phyloP scores from a whole-genome alignment of 2,113 vertebrate genomes.

The Nettapus auritus region DNA sequence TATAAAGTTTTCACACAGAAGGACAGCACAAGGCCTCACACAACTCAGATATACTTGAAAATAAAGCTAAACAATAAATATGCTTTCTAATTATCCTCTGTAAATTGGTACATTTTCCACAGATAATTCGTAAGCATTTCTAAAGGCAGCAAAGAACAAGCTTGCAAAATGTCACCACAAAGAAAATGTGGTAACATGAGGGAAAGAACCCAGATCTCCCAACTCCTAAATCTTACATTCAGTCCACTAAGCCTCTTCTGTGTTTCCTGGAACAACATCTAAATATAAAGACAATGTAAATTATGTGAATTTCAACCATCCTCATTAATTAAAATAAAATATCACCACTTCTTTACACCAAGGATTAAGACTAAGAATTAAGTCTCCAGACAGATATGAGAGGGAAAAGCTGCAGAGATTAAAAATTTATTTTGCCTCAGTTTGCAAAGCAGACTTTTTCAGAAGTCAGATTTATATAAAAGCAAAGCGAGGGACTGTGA shows the following conservation, averaged over 20 bases:
- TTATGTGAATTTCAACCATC: neutral
- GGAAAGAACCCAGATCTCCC: neutral
- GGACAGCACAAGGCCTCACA: neutral
- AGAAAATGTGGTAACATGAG: neutral
- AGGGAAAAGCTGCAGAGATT: neutral
- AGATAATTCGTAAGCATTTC: neutral
- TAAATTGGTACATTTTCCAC: neutral
- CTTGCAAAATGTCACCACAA: neutral
- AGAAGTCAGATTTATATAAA: neutral
- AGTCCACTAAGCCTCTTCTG: neutral
- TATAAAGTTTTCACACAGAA: neutral
- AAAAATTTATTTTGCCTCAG: neutral
- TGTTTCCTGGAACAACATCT: neutral
- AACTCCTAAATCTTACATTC: neutral
- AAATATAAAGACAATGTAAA: neutral
- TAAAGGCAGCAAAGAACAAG: neutral
- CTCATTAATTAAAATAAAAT: neutral
- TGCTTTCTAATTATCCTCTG: neutral
- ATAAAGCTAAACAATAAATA: neutral
- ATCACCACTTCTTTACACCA: neutral
- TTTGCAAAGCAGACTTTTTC: neutral
- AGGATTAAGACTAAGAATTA: neutral
- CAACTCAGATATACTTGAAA: neutral
- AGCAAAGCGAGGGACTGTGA: neutral
- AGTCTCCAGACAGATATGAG: neutral